Conservation (phyloP, 2,113 vertebrate species). For the Aramus guarauna region DNA sequence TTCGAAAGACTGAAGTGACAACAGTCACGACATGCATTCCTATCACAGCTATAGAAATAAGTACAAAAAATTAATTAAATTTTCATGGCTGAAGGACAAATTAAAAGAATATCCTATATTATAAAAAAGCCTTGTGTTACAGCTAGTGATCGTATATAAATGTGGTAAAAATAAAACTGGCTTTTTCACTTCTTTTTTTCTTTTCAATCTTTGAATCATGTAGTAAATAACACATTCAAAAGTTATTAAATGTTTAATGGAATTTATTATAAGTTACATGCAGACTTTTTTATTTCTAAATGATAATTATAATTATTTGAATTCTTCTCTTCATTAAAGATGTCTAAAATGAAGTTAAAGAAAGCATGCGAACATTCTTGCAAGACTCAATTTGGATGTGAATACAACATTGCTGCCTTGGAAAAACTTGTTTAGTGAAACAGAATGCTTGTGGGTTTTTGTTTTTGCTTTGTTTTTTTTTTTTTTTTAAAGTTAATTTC, state of each 20-base stretch:
- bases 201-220: not conserved
- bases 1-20: not conserved
- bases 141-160: not conserved
- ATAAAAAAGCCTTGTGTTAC: not conserved
- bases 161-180: not conserved
- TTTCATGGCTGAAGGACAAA: not conserved
- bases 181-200: not conserved
- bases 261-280: not conserved
- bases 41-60: not conserved
- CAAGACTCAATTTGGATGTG: not conserved
- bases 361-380: not conserved
- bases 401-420: not conserved
- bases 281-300: not conserved
- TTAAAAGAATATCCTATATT: not conserved
- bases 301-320: constrained; percentile 1
- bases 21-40: not conserved
- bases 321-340: not conserved
- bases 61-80: not conserved
- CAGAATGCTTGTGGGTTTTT: too few relatives aligned
- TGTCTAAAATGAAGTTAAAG: not conserved
- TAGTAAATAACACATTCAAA: constrained; percentile 1
- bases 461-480: too few relatives aligned
- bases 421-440: not conserved
- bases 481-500: not conserved
- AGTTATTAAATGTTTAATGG: constrained; percentile 3